Percentiles rank a stretch among this genome's conserved stretches.
Evolutionary conservation across 2,113 vertebrate genomes (phyloP).

Genomic region (Upupa epops): DNA sequence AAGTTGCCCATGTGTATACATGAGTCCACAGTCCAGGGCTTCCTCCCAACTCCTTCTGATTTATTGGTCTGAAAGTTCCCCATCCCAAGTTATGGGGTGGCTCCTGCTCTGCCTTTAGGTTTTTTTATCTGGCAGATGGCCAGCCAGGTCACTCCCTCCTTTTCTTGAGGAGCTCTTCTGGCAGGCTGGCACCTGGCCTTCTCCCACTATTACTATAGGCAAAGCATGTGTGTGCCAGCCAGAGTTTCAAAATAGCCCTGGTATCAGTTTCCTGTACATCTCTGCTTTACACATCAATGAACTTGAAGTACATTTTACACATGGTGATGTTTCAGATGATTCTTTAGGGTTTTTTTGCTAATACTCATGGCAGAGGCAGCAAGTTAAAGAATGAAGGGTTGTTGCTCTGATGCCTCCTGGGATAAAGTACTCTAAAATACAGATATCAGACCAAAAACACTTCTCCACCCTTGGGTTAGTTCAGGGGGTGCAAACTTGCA

Average conservation of each 20-base stretch:
- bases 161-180: background rate
- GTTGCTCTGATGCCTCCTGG: background rate
- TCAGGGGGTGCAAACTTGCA: rapidly evolving
- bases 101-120: background rate
- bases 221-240: background rate
- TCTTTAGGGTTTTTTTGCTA: background rate
- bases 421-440: no score
- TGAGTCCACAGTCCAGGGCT: background rate
- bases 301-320: background rate
- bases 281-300: background rate
- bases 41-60: background rate
- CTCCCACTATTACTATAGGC: background rate
- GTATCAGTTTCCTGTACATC: background rate
- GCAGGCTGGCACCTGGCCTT: background rate
- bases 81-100: rapidly evolving
- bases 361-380: background rate
- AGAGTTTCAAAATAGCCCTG: background rate
- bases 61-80: background rate
- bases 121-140: background rate
- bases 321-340: background rate
- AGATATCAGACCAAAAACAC: background rate
- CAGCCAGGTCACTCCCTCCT: background rate
- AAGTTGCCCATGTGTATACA: background rate
- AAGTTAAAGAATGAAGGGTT: background rate
- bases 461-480: background rate